Base-by-base conservation (phyloP, 2,888 invertebrate genomes). In the Allacma fusca region DNA sequence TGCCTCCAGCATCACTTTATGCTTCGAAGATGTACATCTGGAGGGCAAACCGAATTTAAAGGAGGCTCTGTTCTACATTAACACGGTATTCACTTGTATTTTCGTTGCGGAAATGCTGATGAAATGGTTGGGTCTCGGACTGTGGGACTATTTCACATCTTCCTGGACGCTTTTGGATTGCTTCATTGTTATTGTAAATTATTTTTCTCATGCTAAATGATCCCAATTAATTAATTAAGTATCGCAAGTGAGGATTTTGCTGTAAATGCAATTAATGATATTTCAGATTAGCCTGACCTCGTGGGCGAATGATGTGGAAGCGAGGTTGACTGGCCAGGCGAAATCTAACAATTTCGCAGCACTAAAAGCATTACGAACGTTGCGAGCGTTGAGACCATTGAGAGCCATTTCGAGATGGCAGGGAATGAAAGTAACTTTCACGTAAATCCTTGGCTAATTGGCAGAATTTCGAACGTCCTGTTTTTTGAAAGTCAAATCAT, bases 131-230 rank as follows among this genome's bases (percentile, higher is more conserved):
- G 97, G 96, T 16, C 89, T 95, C 87, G 98, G 97, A 85, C 94
- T 97, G 89, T 93, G 94, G 88, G 93, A 94, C 89, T 98, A 97
- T 88, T 97, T 97, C 88, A 94, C 96, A 78, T 95, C 93, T 88
- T 95, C 97, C 88, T 98, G 98, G 98, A 97, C 97, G 76, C 91
- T 97, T 85, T 89, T 98, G 87, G 98, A 98, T 89, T 97, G 97
- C 89, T 92, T 94, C 86, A 97, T 97, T 87, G 97, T 97, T 86
- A 94, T 95, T 89, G 97, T 97, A 90, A 94, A n/a, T 50, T 34
- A 34, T 1, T n/a, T n/a, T n/a, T 59, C 59, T 7, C 9, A 16
- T 59, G 16, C n/a, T n/a, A n/a, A n/a, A n/a, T n/a, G n/a, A 94
- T 96, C 84, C n/a, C n/a, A n/a, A n/a, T n/a, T n/a, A n/a, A n/a